Percentiles rank a stretch among this genome's conserved stretches.
Evolutionary conservation across 2,113 vertebrate species (phyloP).

Genomic region (Psittacula cyanocephala): DNA sequence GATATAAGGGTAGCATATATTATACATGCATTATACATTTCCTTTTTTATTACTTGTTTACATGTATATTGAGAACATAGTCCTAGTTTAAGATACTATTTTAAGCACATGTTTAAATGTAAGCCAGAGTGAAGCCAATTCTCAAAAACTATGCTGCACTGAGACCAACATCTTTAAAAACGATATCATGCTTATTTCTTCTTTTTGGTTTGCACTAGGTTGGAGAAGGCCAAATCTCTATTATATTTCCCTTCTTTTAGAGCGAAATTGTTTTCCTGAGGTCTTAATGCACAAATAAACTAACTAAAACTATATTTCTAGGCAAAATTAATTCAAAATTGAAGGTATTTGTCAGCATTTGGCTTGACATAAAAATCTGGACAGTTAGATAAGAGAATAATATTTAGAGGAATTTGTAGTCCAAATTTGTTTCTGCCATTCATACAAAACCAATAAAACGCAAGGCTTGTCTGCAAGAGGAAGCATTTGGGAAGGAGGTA

Average conservation of each 20-base stretch:
- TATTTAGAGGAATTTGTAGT: background rate
- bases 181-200: background rate
- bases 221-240: background rate
- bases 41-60: background rate
- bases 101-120: slow-evolving; percentile 12
- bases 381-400: background rate
- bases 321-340: background rate
- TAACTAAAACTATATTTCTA: background rate
- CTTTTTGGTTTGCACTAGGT: background rate
- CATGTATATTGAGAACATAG: background rate
- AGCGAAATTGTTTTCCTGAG: background rate
- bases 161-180: background rate
- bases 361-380: background rate
- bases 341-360: background rate
- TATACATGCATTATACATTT: background rate
- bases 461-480: background rate
- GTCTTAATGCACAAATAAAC: background rate
- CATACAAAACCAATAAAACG: background rate
- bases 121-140: background rate
- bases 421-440: background rate
- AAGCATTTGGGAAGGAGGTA: background rate
- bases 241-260: background rate
- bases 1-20: background rate
- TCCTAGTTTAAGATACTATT: background rate
- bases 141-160: background rate